A percentile compares a stretch with the other conserved stretches of the same genome.
These are phyloP conservation scores for Macaria notata DNA, from an alignment of 2,888 invertebrate genomes.

Conservation along the genomic window DNA sequence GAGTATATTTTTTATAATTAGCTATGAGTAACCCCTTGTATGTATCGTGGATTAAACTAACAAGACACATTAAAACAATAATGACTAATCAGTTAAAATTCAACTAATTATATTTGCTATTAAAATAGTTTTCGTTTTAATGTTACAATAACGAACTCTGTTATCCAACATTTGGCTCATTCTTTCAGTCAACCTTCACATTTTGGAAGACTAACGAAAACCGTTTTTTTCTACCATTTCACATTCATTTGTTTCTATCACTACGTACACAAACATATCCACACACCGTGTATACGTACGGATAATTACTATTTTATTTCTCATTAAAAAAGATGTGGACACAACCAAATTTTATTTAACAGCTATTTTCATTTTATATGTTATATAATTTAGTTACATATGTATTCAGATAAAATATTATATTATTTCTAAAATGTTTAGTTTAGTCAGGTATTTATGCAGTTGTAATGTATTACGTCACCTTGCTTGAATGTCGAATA, in stretches of 20 bases:
- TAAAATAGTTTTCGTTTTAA: constrained; percentile 40
- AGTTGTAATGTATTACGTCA: constrained; percentile 28
- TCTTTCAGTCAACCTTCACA: constrained; percentile 67
- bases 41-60: no score
- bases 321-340: constrained; percentile 48
- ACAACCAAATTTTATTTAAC: constrained; percentile 54
- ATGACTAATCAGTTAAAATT: no score
- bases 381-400: constrained; percentile 1
- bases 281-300: constrained; percentile 62
- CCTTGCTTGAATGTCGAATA: background rate
- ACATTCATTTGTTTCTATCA: constrained; percentile 38
- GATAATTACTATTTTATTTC: constrained; percentile 15
- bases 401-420: constrained; percentile 8
- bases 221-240: constrained; percentile 27
- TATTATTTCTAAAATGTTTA: constrained; percentile 18
- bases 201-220: constrained; percentile 71
- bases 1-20: no score
- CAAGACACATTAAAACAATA: no score
- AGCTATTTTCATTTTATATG: constrained; percentile 32
- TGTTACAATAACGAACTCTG: constrained; percentile 61
- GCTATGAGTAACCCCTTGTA: no score
- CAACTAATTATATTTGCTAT: background rate
- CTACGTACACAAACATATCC: constrained; percentile 50
- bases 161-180: constrained; percentile 58
- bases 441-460: constrained; percentile 22